A percentile compares a stretch with the other conserved stretches of the same genome.
phyloP scores from a whole-genome alignment of 2,113 vertebrate species.

The Tor tambroides region DNA sequence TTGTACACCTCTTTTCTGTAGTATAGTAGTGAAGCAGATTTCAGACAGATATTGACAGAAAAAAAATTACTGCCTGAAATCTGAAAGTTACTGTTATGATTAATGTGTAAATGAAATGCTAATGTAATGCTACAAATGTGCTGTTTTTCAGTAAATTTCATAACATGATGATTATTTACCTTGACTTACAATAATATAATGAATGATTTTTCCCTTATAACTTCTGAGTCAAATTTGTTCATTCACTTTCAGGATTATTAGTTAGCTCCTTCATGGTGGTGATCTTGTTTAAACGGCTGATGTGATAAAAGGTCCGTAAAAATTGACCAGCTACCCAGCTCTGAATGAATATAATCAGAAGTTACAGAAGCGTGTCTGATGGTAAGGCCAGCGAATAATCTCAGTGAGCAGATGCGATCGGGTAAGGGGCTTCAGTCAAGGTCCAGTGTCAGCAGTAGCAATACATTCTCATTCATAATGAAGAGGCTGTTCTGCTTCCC shows the following conservation, averaged over 20 bases:
- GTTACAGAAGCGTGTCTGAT: slow-evolving; percentile 34
- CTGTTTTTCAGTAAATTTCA: neutral
- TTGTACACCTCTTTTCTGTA: neutral
- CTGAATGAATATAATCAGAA: slow-evolving; percentile 32
- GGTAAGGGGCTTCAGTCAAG: neutral
- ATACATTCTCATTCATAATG: slow-evolving; percentile 20
- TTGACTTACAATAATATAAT: neutral
- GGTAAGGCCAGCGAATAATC: neutral
- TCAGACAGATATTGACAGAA: neutral
- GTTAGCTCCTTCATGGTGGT: neutral
- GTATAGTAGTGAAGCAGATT: neutral
- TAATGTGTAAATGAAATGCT: neutral
- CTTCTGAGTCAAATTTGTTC: neutral
- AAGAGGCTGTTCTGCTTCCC: slow-evolving; percentile 20
- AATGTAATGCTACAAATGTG: neutral
- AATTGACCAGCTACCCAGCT: neutral
- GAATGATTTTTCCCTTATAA: neutral
- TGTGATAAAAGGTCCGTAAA: slow-evolving; percentile 22
- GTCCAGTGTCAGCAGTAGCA: neutral
- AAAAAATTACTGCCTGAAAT: neutral
- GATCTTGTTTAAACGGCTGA: slow-evolving; percentile 7
- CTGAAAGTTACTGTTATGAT: neutral
- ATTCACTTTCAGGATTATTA: neutral
- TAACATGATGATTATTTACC: neutral
- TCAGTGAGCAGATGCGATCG: neutral